Evolutionary conservation across 2,888 invertebrate genomes (phyloP).

Genomic region (Athalia circularis): DNA sequence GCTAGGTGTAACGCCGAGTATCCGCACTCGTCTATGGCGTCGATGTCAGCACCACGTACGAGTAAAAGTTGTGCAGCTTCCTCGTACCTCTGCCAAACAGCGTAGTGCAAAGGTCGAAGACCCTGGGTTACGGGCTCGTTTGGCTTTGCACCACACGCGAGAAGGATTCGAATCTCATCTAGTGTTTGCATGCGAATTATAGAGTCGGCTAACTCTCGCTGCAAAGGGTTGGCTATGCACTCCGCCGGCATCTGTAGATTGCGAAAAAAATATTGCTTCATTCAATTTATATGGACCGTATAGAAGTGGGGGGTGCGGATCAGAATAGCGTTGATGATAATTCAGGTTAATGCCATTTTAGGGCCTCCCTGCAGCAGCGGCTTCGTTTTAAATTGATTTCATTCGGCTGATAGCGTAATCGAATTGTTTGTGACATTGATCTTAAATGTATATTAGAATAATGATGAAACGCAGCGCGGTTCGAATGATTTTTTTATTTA

Average conservation of each 20-base stretch:
- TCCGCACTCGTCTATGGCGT: conserved; percentile 91
- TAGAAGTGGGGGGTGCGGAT: conserved; percentile 13
- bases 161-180: conserved; percentile 89
- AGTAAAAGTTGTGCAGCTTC: conserved; percentile 88
- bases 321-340: conserved; percentile 30
- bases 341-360: conserved; percentile 11
- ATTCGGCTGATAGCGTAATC: too few relatives aligned
- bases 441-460: too few relatives aligned
- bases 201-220: conserved; percentile 91
- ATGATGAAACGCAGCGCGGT: too few relatives aligned
- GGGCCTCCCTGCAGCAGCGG: not conserved
- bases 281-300: conserved; percentile 17
- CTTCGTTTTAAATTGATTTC: too few relatives aligned
- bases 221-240: conserved; percentile 84
- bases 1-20: conserved; percentile 93
- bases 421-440: too few relatives aligned
- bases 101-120: conserved; percentile 92
- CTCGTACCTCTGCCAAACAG: conserved; percentile 89
- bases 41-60: conserved; percentile 88
- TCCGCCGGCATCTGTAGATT: conserved; percentile 81
- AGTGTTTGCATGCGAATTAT: conserved; percentile 91
- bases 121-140: conserved; percentile 91
- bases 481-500: too few relatives aligned
- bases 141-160: conserved; percentile 91
- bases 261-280: conserved; percentile 54